Evolutionary conservation across 2,113 vertebrate species (phyloP).

Genomic region (Nerophis ophidion): DNA sequence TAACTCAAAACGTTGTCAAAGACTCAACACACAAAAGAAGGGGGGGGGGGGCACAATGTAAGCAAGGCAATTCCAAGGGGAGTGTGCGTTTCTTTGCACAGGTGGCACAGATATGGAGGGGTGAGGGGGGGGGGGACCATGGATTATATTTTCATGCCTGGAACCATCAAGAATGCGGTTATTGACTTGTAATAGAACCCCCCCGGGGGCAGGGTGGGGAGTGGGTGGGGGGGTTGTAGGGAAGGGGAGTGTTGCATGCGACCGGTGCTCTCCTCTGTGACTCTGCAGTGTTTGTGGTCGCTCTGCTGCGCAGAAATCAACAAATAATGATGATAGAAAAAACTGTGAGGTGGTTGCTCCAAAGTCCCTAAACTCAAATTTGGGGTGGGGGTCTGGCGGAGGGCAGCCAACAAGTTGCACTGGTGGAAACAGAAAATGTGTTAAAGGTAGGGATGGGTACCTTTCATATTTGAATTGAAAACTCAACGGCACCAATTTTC

Average conservation of each 20-base stretch:
- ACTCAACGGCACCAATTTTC: no score
- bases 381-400: constrained; percentile 27
- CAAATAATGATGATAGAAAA: constrained; percentile 20
- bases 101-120: constrained; percentile 41
- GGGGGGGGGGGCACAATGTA: constrained; percentile 47
- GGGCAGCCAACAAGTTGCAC: constrained; percentile 65
- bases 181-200: constrained; percentile 46
- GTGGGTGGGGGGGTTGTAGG: no score
- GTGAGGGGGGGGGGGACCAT: constrained; percentile 44
- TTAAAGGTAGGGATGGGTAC: constrained; percentile 35
- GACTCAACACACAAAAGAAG: constrained; percentile 46
- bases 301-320: constrained; percentile 40
- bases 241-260: constrained; percentile 59
- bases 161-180: constrained; percentile 50
- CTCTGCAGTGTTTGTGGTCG: constrained; percentile 50
- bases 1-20: constrained; percentile 30
- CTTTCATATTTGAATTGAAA: no score
- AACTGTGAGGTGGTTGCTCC: constrained; percentile 56
- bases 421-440: constrained; percentile 71
- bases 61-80: constrained; percentile 65
- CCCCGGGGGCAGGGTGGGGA: constrained; percentile 50
- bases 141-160: constrained; percentile 57
- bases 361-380: constrained; percentile 46
- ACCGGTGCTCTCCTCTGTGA: constrained; percentile 49
- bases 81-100: constrained; percentile 57